A percentile compares a stretch with the other conserved stretches of the same genome.
Conservation (phyloP, 2,113 vertebrate genomes). For the Zosterops pallidus region DNA sequence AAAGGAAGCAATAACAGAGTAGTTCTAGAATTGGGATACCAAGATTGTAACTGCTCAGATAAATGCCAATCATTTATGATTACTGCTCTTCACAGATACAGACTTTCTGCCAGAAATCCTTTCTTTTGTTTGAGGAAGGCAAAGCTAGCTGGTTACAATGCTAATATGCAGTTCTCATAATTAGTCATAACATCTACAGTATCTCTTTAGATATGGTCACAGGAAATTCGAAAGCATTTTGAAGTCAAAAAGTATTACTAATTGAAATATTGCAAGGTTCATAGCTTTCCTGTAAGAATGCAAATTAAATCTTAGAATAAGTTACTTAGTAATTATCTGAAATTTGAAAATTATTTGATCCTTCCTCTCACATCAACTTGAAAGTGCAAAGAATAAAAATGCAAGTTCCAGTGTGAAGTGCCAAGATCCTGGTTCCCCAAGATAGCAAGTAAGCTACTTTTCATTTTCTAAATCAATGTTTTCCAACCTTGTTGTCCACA, state of each 20-base stretch:
- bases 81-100: background rate
- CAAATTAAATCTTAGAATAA: slow-evolving; percentile 29
- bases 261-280: slow-evolving; percentile 34
- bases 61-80: background rate
- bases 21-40: background rate
- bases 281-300: slow-evolving; percentile 31
- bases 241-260: slow-evolving; percentile 30
- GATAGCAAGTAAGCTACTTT: background rate
- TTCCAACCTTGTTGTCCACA: background rate
- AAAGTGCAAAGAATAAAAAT: background rate
- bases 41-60: background rate
- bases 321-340: background rate
- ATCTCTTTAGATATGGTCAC: background rate
- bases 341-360: background rate
- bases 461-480: background rate
- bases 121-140: background rate
- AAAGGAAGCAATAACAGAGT: background rate
- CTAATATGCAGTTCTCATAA: background rate
- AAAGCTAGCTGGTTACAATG: background rate
- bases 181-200: background rate
- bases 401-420: background rate
- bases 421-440: background rate
- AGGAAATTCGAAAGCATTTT: background rate
- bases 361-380: background rate
- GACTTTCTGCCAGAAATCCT: background rate